These are phyloP conservation scores for Coregonus suidteri DNA, from an alignment of 2,797 vertebrate genomes.

Conservation along the genomic window DNA sequence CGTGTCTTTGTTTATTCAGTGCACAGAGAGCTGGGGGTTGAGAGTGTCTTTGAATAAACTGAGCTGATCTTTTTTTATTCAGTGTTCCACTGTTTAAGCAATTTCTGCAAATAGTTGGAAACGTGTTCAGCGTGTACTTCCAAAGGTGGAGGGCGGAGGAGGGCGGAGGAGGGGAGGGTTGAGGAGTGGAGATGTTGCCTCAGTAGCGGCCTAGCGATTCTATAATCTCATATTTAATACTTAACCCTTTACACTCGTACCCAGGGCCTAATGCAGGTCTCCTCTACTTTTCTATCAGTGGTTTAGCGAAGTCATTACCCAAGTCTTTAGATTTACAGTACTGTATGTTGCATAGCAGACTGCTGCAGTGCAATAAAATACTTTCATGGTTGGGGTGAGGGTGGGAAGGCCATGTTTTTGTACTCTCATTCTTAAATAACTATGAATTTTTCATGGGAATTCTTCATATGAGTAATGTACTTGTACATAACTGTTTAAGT, in stretches of 20 bases:
- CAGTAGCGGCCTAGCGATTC: not conserved
- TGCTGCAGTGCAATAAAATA: not conserved
- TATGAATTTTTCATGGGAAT: not conserved
- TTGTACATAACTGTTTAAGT: not conserved
- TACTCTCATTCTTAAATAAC: not conserved
- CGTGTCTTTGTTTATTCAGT: no score
- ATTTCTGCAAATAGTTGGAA: constrained; percentile 56
- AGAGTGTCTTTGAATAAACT: constrained; percentile 79
- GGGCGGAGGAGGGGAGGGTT: not conserved
- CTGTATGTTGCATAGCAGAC: not conserved
- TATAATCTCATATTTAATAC: not conserved
- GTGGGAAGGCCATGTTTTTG: not conserved
- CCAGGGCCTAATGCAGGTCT: no score
- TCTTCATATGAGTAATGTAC: not conserved
- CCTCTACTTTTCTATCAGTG: not conserved
- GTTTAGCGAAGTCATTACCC: not conserved
- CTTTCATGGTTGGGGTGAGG: not conserved
- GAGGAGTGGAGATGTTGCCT: not conserved
- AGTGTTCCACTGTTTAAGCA: constrained; percentile 50
- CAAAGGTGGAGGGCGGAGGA: constrained; percentile 49
- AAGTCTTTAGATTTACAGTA: not conserved
- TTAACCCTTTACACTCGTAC: not conserved
- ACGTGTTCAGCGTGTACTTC: constrained; percentile 20
- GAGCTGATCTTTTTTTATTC: constrained; percentile 69
- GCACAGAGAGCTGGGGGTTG: constrained; percentile 53